Conservation (phyloP, 2,113 vertebrate species). For the Perca fluviatilis region DNA sequence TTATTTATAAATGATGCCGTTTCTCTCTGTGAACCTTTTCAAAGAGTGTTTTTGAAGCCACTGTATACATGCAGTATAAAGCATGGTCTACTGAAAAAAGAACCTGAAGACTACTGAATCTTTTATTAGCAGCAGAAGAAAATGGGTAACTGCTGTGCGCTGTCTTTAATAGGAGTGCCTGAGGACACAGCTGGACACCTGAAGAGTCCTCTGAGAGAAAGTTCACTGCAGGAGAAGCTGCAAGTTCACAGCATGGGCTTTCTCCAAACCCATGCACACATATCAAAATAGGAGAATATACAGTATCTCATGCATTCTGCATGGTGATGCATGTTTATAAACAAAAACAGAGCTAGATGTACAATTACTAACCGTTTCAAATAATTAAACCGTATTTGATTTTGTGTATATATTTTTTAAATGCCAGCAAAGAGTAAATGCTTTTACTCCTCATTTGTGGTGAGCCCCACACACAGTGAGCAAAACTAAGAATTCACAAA, state of each 20-base stretch:
- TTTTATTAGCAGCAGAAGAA: constrained; percentile 50
- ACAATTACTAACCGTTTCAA: background rate
- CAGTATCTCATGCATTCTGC: constrained; percentile 22
- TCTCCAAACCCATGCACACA: constrained; percentile 29
- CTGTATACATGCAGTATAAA: constrained; percentile 16
- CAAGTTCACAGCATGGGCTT: constrained; percentile 45
- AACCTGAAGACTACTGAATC: constrained; percentile 5
- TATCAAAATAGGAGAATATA: constrained; percentile 41
- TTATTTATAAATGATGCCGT: constrained; percentile 55
- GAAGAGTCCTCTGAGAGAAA: constrained; percentile 51
- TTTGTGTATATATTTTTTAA: background rate
- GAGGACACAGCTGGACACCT: constrained; percentile 72
- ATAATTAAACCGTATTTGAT: constrained; percentile 13
- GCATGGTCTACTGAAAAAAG: background rate
- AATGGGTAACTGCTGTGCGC: constrained; percentile 66
- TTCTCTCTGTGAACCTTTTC: constrained; percentile 41
- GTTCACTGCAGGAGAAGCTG: constrained; percentile 45
- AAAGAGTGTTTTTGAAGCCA: constrained; percentile 36
- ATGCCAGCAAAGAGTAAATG: background rate
- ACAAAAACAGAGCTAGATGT: background rate
- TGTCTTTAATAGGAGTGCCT: constrained; percentile 57
- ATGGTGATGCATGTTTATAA: background rate
- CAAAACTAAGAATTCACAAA: background rate
- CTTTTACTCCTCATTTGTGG: background rate
- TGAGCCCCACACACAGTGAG: background rate